Base-by-base conservation (phyloP, 2,888 invertebrate species). In the Tiliacea citrago region DNA sequence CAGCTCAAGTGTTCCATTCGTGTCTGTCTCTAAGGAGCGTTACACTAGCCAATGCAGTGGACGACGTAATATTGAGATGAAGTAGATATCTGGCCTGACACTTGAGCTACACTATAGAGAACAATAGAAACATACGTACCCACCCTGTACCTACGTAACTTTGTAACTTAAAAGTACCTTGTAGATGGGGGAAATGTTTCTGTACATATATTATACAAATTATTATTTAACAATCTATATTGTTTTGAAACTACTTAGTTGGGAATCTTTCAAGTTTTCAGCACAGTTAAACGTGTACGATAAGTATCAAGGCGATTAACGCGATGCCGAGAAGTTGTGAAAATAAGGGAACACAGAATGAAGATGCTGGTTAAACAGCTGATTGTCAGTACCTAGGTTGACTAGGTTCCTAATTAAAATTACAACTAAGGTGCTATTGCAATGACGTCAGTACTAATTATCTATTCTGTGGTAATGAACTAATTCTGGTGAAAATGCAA, bases 1-100 rank as follows among this genome's bases (percentile, higher is more conserved):
- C 69, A 57, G 66, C 42, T 86, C 75, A 80, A 84, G 85, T 84
- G 81, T 73, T 73, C 67, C 71, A 62, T 67, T 73, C 62, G 69
- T 77, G 73, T 77, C 66, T 77, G 81, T 82, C 80, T 82, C 78
- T 67, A 72, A 82, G 77, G 84, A 84, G 63, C 58, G 81, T 85
- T 86, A 85, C 85, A 80, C 66, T 81, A 84, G 69, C 78, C 76
- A 72, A 68, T 65, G 67, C 62, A 45, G 53, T 49, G 65, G 70
- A 67, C 72, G 67, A 80, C 70, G 74, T 71, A 74, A 77, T 77
- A 77, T 79, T 76, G 77, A 74, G 73, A 81, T 84, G 85, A 75
- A 82, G 70, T 62, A 72, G 79, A 75, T 75, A 84, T 80, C 77
- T 74, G 66, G 77, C 62, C 75, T 79, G 86, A 78, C 75, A 87